Evolutionary conservation across 1,140 invertebrate species (phyloP).

Genomic region (Maconellicoccus hirsutus): DNA sequence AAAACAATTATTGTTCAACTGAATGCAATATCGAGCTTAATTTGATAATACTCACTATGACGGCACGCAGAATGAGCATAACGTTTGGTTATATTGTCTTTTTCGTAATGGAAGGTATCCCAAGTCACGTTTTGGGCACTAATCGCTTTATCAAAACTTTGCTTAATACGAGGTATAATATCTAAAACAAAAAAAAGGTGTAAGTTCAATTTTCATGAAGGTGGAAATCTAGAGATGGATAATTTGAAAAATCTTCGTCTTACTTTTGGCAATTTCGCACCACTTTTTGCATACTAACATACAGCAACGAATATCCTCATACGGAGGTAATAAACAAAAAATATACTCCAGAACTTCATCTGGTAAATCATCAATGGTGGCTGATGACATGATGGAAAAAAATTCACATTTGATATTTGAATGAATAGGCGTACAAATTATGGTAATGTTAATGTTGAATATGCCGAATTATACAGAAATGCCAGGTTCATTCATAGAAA

Average conservation of each 20-base stretch:
- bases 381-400: background rate
- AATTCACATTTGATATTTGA: too few species aligned
- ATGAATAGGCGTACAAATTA: too few species aligned
- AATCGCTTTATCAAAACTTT: conserved; percentile 54
- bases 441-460: too few species aligned
- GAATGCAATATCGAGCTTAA: conserved; percentile 21
- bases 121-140: conserved; percentile 54
- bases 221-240: background rate
- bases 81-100: conserved; percentile 66
- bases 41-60: conserved; percentile 36
- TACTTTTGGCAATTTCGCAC: conserved; percentile 68
- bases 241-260: conserved; percentile 33
- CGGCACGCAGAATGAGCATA: conserved; percentile 86
- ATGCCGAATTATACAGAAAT: too few species aligned
- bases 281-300: conserved; percentile 74
- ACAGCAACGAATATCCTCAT: conserved; percentile 75
- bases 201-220: background rate
- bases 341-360: conserved; percentile 90
- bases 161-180: conserved; percentile 53
- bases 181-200: conserved; percentile 41
- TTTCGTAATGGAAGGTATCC: conserved; percentile 44
- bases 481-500: too few species aligned
- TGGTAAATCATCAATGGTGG: conserved; percentile 57
- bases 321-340: conserved; percentile 74
- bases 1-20: conserved; percentile 24